Conservation (phyloP, 2,888 invertebrate genomes). For the Macaria notata region DNA sequence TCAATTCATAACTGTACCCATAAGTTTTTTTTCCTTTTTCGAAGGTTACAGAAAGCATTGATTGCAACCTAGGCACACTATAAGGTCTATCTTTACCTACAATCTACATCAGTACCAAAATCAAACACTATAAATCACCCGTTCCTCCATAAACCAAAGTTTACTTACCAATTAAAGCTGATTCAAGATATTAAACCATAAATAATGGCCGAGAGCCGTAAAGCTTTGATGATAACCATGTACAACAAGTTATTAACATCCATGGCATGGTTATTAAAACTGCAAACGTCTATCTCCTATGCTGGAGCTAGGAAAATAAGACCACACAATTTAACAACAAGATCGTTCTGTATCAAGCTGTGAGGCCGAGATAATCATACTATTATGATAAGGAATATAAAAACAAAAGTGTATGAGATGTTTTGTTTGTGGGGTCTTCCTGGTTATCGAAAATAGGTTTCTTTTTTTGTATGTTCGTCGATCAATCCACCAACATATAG, state of each 20-base stretch:
- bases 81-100: constrained; percentile 3
- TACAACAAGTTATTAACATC: constrained; percentile 35
- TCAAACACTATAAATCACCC: constrained; percentile 17
- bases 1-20: too few species aligned
- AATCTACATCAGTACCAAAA: constrained; percentile 17
- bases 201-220: constrained; percentile 40
- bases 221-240: constrained; percentile 41
- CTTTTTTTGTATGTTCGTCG: too few species aligned
- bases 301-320: constrained; percentile 6
- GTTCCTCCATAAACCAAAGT: constrained; percentile 21
- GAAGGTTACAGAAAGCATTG: too few species aligned
- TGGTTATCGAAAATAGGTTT: too few species aligned
- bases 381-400: too few species aligned
- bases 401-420: too few species aligned
- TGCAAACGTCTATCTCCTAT: constrained; percentile 6
- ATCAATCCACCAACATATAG: too few species aligned
- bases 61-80: constrained; percentile 1
- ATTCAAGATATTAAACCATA: constrained; percentile 42
- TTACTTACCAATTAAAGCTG: constrained; percentile 37
- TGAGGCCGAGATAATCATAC: too few species aligned
- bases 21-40: too few species aligned
- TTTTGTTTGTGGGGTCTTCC: too few species aligned
- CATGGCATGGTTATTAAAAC: constrained; percentile 29
- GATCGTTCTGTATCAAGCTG: too few species aligned
- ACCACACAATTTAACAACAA: not conserved